These are phyloP conservation scores for Seira musarum DNA, from an alignment of 2,888 invertebrate species.

Conservation along the genomic window DNA sequence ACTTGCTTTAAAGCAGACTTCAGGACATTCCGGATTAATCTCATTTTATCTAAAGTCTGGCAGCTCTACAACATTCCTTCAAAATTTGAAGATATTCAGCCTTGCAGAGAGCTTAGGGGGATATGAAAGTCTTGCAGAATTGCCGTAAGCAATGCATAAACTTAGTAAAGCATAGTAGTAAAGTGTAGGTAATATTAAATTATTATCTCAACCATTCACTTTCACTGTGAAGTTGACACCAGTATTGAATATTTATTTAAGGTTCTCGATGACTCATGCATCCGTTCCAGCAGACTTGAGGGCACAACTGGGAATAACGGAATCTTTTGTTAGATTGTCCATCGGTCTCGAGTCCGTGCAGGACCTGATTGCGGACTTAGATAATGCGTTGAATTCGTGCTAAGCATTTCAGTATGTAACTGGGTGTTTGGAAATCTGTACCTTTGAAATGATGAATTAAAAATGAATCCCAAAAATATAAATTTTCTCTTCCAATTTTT, in stretches of 20 bases:
- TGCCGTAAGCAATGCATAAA: slow-evolving; percentile 71
- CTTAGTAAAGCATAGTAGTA: too few species aligned
- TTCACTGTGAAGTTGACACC: too few species aligned
- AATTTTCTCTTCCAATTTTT: too few species aligned
- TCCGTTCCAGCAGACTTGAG: slow-evolving; percentile 73
- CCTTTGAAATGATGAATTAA: too few species aligned
- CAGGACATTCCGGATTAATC: slow-evolving; percentile 93
- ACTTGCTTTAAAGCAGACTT: slow-evolving; percentile 84
- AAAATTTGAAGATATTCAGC: slow-evolving; percentile 84
- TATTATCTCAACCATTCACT: too few species aligned
- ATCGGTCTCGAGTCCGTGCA: slow-evolving; percentile 74
- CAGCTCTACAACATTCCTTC: slow-evolving; percentile 83
- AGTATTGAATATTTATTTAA: too few species aligned
- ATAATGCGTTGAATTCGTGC: slow-evolving; percentile 71
- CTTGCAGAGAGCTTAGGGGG: slow-evolving; percentile 97
- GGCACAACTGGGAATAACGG: slow-evolving; percentile 72
- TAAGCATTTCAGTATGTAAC: too few species aligned
- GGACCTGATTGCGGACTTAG: slow-evolving; percentile 74
- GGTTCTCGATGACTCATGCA: slow-evolving; percentile 75
- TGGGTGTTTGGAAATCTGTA: too few species aligned
- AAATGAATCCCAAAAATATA: too few species aligned
- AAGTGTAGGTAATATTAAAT: too few species aligned
- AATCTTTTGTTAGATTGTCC: slow-evolving; percentile 74
- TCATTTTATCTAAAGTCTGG: slow-evolving; percentile 89
- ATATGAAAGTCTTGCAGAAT: slow-evolving; percentile 93